Conservation (phyloP, 2,113 vertebrate genomes). For the Callopanchax toddi region DNA sequence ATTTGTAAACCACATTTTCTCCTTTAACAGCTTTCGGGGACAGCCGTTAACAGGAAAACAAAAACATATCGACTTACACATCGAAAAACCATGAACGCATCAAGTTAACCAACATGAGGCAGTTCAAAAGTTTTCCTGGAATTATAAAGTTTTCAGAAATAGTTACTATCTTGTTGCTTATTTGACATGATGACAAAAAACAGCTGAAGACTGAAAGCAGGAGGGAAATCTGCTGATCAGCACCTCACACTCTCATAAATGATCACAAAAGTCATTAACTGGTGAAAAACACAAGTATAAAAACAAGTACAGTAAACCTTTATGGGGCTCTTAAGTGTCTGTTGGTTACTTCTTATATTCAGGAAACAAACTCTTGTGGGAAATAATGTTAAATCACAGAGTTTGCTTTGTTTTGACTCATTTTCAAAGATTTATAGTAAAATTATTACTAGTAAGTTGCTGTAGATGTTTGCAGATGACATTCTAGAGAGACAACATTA, state of each 20-base stretch:
- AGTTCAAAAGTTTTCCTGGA: constrained; percentile 19
- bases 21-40: constrained; percentile 1
- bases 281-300: background rate
- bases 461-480: background rate
- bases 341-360: background rate
- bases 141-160: constrained; percentile 17
- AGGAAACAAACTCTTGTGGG: background rate
- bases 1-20: background rate
- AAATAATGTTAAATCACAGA: background rate
- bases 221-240: background rate
- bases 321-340: too few relatives aligned
- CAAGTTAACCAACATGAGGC: constrained; percentile 11
- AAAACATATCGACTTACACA: background rate
- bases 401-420: background rate
- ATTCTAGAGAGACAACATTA: background rate
- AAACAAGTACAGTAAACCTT: background rate
- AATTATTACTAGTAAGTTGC: too few relatives aligned
- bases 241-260: background rate
- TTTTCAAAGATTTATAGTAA: background rate
- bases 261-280: background rate
- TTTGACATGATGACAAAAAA: background rate
- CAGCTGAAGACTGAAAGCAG: background rate
- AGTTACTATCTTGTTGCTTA: background rate
- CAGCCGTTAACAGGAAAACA: constrained; percentile 4
- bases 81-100: constrained; percentile 9